phyloP scores from a whole-genome alignment of 2,888 invertebrate genomes.

The Bhutanitis thaidina region DNA sequence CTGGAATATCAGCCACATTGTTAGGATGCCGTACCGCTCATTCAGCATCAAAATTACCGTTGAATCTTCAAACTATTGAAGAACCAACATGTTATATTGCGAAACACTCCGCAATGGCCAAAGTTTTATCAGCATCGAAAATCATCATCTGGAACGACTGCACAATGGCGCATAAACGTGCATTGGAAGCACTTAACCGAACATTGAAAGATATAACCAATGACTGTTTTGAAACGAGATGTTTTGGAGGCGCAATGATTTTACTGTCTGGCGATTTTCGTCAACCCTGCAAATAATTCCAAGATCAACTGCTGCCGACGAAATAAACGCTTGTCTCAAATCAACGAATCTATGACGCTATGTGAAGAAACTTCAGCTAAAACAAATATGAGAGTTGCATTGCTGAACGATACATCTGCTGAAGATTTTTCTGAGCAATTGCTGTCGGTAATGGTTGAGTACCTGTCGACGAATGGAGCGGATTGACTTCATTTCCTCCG shows the following conservation, averaged over 20 bases:
- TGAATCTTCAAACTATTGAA: not conserved
- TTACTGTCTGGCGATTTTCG: not conserved
- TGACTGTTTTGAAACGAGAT: not conserved
- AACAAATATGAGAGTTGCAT: conserved; percentile 22
- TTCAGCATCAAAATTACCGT: not conserved
- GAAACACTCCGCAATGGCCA: not conserved
- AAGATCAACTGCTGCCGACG: too few species aligned
- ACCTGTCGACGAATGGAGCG: conserved; percentile 34
- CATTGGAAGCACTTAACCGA: not conserved
- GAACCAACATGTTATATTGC: not conserved
- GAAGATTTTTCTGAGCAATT: conserved; percentile 39
- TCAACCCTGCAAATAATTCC: not conserved
- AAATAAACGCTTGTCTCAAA: not conserved
- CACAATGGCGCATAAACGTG: not conserved
- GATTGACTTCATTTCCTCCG: conserved; percentile 32
- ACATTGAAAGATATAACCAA: not conserved
- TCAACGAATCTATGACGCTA: not conserved
- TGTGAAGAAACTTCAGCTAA: conserved; percentile 21
- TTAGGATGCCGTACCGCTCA: not conserved
- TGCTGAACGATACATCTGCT: conserved; percentile 29
- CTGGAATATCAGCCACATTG: not conserved
- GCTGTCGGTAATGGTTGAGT: conserved; percentile 38
- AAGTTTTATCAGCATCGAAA: not conserved
- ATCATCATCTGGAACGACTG: not conserved
- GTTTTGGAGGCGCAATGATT: conserved; percentile 3